Percentiles rank a stretch among this genome's conserved stretches.
Evolutionary conservation across 2,797 vertebrate species (phyloP).

Genomic region (Acropternis orthonyx): DNA sequence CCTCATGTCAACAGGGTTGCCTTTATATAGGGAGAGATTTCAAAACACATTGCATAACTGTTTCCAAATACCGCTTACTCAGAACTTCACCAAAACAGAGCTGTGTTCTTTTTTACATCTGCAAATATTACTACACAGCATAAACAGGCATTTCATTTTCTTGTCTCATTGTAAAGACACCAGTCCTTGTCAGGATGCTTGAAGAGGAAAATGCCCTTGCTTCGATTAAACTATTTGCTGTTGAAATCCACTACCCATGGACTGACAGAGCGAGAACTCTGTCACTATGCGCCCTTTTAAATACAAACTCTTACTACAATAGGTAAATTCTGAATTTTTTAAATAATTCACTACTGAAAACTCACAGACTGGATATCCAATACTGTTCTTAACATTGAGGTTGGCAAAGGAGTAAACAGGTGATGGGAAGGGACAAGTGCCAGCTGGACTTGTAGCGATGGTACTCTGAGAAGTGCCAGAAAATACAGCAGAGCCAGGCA

Average conservation of each 20-base stretch:
- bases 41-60: neutral
- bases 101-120: neutral
- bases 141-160: neutral
- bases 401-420: slow-evolving; percentile 71
- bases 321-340: neutral
- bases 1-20: neutral
- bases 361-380: slow-evolving; percentile 77
- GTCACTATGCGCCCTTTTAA: neutral
- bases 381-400: slow-evolving; percentile 61
- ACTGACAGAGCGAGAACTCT: neutral
- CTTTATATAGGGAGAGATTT: neutral
- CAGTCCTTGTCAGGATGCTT: neutral
- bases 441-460: slow-evolving; percentile 64
- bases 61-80: neutral
- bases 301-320: neutral
- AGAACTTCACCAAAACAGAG: neutral
- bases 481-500: slow-evolving; percentile 55
- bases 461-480: slow-evolving; percentile 57
- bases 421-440: slow-evolving; percentile 60
- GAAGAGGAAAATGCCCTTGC: neutral
- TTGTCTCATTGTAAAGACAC: neutral
- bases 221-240: neutral
- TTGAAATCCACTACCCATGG: neutral
- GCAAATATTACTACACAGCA: neutral
- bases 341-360: slow-evolving; percentile 45